Conservation (phyloP, 2,113 vertebrate species). For the Motacilla alba region DNA sequence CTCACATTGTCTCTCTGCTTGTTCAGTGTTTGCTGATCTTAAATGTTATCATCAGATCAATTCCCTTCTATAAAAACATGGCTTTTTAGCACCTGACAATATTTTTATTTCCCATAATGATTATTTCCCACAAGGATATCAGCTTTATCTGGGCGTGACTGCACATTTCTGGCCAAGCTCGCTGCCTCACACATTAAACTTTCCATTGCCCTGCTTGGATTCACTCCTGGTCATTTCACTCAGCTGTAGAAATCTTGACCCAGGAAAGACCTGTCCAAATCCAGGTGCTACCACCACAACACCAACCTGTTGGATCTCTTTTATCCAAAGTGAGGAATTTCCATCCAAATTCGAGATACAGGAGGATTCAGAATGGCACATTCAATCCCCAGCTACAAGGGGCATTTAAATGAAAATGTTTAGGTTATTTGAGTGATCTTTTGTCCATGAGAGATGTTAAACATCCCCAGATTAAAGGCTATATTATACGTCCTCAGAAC, state of each 20-base stretch:
- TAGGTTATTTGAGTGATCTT: background rate
- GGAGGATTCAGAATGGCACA: background rate
- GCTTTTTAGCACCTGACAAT: background rate
- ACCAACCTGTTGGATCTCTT: background rate
- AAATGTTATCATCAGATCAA: background rate
- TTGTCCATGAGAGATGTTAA: background rate
- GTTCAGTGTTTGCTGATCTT: background rate
- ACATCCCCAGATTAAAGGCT: background rate
- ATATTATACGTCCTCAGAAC: background rate
- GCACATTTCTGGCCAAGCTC: background rate
- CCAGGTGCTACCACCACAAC: background rate
- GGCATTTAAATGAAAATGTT: background rate
- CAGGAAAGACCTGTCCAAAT: background rate
- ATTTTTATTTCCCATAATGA: background rate
- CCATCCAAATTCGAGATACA: background rate
- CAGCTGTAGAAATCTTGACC: background rate
- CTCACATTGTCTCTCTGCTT: background rate
- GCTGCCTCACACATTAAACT: background rate
- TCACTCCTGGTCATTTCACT: background rate
- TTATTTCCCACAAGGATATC: background rate
- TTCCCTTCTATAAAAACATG: background rate
- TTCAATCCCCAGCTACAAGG: rapidly evolving
- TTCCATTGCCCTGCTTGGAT: background rate
- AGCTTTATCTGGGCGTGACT: background rate
- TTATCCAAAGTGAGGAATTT: background rate